phyloP scores from a whole-genome alignment of 1,140 invertebrate genomes.

The Drosophila micromelanica region DNA sequence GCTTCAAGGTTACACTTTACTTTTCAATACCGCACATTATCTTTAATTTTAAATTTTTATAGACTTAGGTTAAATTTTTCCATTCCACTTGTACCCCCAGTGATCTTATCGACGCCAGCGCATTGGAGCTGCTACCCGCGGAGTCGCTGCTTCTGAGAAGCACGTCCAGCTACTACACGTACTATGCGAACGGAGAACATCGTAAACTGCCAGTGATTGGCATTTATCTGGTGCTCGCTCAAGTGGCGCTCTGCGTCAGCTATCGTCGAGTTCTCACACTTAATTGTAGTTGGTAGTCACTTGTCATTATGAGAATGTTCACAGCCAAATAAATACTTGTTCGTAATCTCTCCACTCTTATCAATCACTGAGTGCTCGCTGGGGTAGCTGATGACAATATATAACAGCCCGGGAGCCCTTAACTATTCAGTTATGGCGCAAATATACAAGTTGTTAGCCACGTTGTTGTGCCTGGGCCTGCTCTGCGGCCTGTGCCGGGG shows the following conservation, averaged over 20 bases:
- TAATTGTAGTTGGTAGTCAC: slow-evolving; percentile 13
- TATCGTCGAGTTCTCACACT: slow-evolving; percentile 29
- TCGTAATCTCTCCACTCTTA: slow-evolving; percentile 44
- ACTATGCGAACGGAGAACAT: slow-evolving; percentile 61
- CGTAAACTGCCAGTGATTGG: slow-evolving; percentile 39
- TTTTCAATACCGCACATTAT: too few species aligned
- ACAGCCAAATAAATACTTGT: slow-evolving; percentile 22
- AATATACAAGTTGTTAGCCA: slow-evolving; percentile 29
- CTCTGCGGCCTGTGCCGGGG: slow-evolving; percentile 18
- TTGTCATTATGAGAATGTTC: slow-evolving; percentile 15
- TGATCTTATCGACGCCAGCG: slow-evolving; percentile 40
- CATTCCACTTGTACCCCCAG: slow-evolving; percentile 19
- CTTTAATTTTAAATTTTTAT: too few species aligned
- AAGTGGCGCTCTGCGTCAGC: slow-evolving; percentile 66
- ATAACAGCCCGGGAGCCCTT: slow-evolving; percentile 2
- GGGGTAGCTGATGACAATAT: slow-evolving; percentile 33
- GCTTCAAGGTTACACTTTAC: too few species aligned
- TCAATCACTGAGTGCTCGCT: slow-evolving; percentile 16
- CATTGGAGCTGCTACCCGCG: slow-evolving; percentile 62
- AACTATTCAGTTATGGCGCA: slow-evolving; percentile 55
- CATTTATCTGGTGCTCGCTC: slow-evolving; percentile 55
- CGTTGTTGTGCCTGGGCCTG: slow-evolving; percentile 34
- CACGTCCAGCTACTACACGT: slow-evolving; percentile 55
- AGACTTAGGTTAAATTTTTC: too few species aligned
- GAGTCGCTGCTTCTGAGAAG: slow-evolving; percentile 68